phyloP scores from a whole-genome alignment of 1,140 invertebrate species.

The Cydia strobilella region DNA sequence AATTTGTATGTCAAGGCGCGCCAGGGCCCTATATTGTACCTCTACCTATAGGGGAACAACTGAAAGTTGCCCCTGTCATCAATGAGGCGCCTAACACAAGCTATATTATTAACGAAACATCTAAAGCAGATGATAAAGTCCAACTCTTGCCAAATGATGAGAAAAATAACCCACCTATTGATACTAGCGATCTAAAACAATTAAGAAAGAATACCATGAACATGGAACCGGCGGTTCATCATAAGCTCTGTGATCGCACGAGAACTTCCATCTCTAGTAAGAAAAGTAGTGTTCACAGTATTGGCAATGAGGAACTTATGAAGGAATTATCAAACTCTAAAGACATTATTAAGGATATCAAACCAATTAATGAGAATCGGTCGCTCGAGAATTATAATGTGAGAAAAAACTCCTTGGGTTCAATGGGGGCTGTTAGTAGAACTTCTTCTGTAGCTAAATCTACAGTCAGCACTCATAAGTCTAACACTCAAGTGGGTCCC shows the following conservation, averaged over 20 bases:
- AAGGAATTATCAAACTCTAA: constrained; percentile 56
- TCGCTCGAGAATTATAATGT: constrained; percentile 49
- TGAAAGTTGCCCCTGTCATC: constrained; percentile 38
- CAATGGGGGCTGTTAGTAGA: constrained; percentile 72
- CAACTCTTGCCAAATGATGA: constrained; percentile 44
- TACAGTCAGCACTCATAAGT: constrained; percentile 73
- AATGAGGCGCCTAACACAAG: constrained; percentile 43
- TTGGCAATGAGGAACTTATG: constrained; percentile 58
- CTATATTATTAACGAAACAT: constrained; percentile 42
- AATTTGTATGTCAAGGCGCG: constrained; percentile 49
- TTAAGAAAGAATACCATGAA: constrained; percentile 60
- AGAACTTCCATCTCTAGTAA: constrained; percentile 69
- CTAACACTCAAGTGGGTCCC: constrained; percentile 74
- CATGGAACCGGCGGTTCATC: constrained; percentile 81
- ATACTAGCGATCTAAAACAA: constrained; percentile 59
- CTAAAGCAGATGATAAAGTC: constrained; percentile 46
- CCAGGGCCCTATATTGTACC: constrained; percentile 61
- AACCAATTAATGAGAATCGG: constrained; percentile 49
- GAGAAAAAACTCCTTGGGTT: constrained; percentile 73
- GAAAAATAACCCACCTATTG: constrained; percentile 51
- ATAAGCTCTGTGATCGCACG: constrained; percentile 81
- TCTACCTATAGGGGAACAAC: constrained; percentile 42
- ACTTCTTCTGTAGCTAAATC: constrained; percentile 76
- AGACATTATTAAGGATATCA: constrained; percentile 41
- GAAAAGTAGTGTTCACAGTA: constrained; percentile 67